Evolutionary conservation across 2,888 invertebrate species (phyloP), one percentile per base, ranked within the genome.

Genomic region (Sisyra nigra): DNA sequence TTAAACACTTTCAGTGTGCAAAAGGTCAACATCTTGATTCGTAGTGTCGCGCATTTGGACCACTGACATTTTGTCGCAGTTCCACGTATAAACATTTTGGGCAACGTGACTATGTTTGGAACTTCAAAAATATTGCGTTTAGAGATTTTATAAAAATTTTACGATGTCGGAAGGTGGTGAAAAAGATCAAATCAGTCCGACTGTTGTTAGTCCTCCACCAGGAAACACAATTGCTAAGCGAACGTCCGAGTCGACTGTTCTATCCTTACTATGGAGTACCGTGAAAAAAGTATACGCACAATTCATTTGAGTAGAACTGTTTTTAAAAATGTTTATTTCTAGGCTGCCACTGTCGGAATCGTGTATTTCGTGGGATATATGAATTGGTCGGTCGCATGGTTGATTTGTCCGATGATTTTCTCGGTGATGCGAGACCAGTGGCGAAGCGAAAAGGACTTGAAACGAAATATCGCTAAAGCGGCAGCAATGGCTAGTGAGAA

Each of bases 371-470:
- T 81, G 40, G 87, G 87, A 2, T 87, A 86, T 55, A 80, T 85
- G 79, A 80, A 85, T 58, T 81, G 88, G 74, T 87, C 85, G 52
- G 73, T 84, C 35, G 89, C 86, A 38, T 93, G 93, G 93, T 70
- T 93, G 15, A 72, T 92, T 42, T 68, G 73, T 1, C 91, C 89
- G 0, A 71, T 92, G 18, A 70, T 87, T 17, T 65, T 89, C 42
- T 77, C 84, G 3, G 83, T 86, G 43, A 69, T 87, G 50, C 72
- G 84, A 40, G 81, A 85, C 54, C 83, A 87, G 59, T 78, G 80
- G 71, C 77, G 80, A 48, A 78, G 76, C 54, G 76, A 80, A 45
- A 81, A 75, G 50, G 77, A 80, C 52, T 69, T 80, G 50, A 76
- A 74, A 50, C 71, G 86, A 48, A 74, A 73, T 51, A 68, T 84